phyloP scores from a whole-genome alignment of 2,797 vertebrate species.

The Smutsia temminckii region DNA sequence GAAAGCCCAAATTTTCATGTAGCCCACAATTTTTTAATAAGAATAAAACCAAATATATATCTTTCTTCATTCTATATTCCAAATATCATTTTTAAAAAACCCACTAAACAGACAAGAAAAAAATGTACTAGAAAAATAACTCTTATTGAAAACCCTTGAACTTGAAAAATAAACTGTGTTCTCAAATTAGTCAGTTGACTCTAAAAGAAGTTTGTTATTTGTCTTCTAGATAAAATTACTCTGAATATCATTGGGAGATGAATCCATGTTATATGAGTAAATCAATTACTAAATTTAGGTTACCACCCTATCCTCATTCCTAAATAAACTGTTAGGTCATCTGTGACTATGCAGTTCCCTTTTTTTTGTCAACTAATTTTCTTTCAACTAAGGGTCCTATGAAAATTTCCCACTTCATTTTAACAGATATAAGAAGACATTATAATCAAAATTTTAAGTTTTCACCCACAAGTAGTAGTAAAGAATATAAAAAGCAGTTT shows the following conservation, averaged over 20 bases:
- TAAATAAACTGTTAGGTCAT: neutral
- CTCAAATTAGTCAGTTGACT: neutral
- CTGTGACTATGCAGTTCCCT: neutral
- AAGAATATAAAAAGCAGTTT: neutral
- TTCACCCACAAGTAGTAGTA: neutral
- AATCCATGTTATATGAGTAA: neutral
- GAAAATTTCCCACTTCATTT: neutral
- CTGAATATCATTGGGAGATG: neutral
- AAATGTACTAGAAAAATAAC: neutral
- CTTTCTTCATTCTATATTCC: neutral
- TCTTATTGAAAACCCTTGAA: neutral
- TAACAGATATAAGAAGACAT: neutral
- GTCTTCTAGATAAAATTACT: neutral
- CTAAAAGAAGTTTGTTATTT: neutral
- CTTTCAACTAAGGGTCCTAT: neutral
- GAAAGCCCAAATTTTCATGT: neutral
- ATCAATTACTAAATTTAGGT: neutral
- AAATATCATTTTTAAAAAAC: neutral
- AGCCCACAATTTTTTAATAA: neutral
- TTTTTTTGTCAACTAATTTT: neutral
- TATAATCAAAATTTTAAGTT: neutral
- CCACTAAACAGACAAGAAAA: neutral
- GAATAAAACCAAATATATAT: neutral
- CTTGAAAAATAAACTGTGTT: neutral
- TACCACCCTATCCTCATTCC: neutral